A percentile compares a stretch with the other conserved stretches of the same genome.
phyloP scores from a whole-genome alignment of 2,888 invertebrate species.

The Dastarcus helophoroides region DNA sequence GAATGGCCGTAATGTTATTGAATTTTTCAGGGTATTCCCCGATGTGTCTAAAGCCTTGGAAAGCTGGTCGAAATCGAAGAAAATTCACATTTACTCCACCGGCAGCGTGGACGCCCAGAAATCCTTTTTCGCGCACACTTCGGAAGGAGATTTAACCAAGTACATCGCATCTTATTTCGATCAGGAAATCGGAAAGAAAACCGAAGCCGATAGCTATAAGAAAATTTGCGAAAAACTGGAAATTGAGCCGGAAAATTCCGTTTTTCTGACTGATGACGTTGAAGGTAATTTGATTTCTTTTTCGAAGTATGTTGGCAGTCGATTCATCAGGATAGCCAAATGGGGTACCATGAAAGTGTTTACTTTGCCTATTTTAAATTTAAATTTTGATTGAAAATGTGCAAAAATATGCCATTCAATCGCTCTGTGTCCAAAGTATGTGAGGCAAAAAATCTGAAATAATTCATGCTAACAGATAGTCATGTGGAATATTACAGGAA shows the following conservation, averaged over 20 bases:
- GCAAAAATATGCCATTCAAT: too few relatives aligned
- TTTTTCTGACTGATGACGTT: slow-evolving; percentile 79
- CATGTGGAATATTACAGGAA: too few relatives aligned
- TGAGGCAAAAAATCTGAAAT: too few relatives aligned
- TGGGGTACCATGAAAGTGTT: too few relatives aligned
- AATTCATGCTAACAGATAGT: too few relatives aligned
- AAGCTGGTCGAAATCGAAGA: slow-evolving; percentile 54
- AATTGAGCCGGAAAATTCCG: slow-evolving; percentile 51
- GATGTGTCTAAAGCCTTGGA: slow-evolving; percentile 71
- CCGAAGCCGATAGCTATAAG: slow-evolving; percentile 63
- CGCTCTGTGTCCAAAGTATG: too few relatives aligned
- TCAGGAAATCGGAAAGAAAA: slow-evolving; percentile 72
- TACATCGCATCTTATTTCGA: slow-evolving; percentile 74
- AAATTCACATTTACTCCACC: slow-evolving; percentile 80
- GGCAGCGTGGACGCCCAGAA: slow-evolving; percentile 87
- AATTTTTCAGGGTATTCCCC: slow-evolving; percentile 67
- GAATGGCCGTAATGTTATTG: too few relatives aligned
- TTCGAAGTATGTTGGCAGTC: neutral
- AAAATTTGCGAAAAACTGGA: slow-evolving; percentile 61
- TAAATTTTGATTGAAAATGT: too few relatives aligned
- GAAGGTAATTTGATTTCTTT: slow-evolving; percentile 45
- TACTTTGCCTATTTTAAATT: slow-evolving; percentile 5
- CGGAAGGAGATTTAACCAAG: slow-evolving; percentile 64
- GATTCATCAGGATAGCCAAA: too few relatives aligned
- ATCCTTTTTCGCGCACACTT: slow-evolving; percentile 67